A percentile compares a stretch with the other conserved stretches of the same genome.
These are phyloP conservation scores for Parnassius smintheus DNA, from an alignment of 2,888 invertebrate species.

Conservation along the genomic window DNA sequence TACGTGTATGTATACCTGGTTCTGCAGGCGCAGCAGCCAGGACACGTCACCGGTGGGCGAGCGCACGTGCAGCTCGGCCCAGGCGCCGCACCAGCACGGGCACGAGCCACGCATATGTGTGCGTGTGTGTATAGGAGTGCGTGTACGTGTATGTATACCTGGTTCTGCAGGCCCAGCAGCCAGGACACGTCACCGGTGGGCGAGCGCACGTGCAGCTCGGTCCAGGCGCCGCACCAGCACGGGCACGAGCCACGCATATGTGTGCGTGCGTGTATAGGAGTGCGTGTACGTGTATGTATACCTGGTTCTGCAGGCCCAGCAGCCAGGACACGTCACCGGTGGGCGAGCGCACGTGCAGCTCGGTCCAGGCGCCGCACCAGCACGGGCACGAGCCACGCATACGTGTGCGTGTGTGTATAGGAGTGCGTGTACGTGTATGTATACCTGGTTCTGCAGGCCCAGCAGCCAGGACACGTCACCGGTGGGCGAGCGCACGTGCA, in stretches of 20 bases:
- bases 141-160: no score
- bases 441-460: slow-evolving; percentile 94
- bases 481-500: slow-evolving; percentile 91
- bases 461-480: slow-evolving; percentile 97
- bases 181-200: slow-evolving; percentile 96
- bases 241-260: slow-evolving; percentile 86
- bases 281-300: no score
- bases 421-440: no score
- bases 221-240: slow-evolving; percentile 97
- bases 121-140: slow-evolving; percentile 90
- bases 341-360: slow-evolving; percentile 90
- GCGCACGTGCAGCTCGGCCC: slow-evolving; percentile 94
- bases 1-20: no score
- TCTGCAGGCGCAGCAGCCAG: slow-evolving; percentile 96
- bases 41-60: slow-evolving; percentile 95
- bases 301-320: slow-evolving; percentile 94
- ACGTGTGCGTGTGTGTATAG: no score
- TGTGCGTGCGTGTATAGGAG: no score
- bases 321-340: slow-evolving; percentile 97
- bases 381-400: no score
- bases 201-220: slow-evolving; percentile 91
- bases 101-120: no score
- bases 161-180: slow-evolving; percentile 96
- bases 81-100: slow-evolving; percentile 95
- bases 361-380: slow-evolving; percentile 97